Evolutionary conservation across 1,140 invertebrate genomes (phyloP).

Genomic region (Drosophila sproati): DNA sequence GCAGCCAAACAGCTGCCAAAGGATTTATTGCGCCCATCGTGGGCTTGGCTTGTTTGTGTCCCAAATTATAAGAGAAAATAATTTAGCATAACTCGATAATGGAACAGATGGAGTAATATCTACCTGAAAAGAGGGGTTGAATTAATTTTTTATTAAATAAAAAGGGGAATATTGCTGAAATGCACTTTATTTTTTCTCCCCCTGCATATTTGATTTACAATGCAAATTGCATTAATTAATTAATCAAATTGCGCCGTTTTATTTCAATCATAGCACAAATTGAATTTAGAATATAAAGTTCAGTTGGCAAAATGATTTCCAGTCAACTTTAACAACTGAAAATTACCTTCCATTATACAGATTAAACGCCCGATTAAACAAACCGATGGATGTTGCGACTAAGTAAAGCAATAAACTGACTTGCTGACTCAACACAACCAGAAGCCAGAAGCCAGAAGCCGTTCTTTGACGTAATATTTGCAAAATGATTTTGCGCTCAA

Average conservation of each 20-base stretch:
- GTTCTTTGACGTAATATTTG: constrained; percentile 55
- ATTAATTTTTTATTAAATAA: neutral
- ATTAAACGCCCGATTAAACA: constrained; percentile 59
- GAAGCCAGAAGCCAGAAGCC: constrained; percentile 1
- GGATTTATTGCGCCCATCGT: constrained; percentile 50
- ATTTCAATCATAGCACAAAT: constrained; percentile 3
- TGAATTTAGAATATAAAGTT: constrained; percentile 13
- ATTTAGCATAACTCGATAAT: constrained; percentile 23
- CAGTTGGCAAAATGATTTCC: constrained; percentile 47
- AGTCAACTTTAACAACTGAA: constrained; percentile 22
- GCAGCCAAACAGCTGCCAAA: constrained; percentile 30
- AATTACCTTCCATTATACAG: constrained; percentile 48
- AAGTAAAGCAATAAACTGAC: constrained; percentile 32
- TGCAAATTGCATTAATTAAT: constrained; percentile 22
- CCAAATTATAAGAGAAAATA: neutral
- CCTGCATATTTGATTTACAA: constrained; percentile 7
- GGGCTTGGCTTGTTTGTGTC: constrained; percentile 35
- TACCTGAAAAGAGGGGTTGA: constrained; percentile 1
- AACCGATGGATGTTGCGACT: constrained; percentile 25
- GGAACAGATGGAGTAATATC: constrained; percentile 3
- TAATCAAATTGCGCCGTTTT: constrained; percentile 8
- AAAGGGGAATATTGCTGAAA: neutral
- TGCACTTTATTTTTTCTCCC: neutral
- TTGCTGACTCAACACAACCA: constrained; percentile 54
- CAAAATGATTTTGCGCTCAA: constrained; percentile 63